phyloP scores from a whole-genome alignment of 2,113 vertebrate genomes.

The Dascyllus trimaculatus region DNA sequence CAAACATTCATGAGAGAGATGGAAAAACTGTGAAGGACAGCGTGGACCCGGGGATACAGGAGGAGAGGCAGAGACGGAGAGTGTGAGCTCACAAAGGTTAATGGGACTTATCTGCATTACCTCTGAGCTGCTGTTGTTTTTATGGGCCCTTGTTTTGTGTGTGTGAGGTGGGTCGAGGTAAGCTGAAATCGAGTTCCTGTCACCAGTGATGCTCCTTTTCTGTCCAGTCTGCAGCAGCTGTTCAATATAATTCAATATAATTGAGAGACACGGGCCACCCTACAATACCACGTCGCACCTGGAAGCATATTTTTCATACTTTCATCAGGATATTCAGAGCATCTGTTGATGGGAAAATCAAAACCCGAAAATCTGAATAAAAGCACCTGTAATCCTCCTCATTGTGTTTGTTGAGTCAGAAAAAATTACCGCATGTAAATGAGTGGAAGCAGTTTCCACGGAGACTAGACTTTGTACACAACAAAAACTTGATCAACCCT shows the following conservation, averaged over 20 bases:
- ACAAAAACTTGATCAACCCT: not conserved
- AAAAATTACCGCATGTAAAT: conserved; percentile 2
- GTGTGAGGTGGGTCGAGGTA: conserved; percentile 37
- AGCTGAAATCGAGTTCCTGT: conserved; percentile 47
- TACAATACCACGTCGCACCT: not conserved
- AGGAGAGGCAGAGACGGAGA: conserved; percentile 28
- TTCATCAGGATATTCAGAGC: not conserved
- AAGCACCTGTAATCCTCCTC: conserved; percentile 5
- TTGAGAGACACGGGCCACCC: not conserved
- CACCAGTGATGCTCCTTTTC: conserved; percentile 15
- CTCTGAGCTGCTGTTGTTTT: conserved; percentile 40
- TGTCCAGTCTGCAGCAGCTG: conserved; percentile 33
- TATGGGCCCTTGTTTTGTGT: conserved; percentile 21
- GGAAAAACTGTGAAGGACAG: conserved; percentile 70
- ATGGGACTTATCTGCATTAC: conserved; percentile 57
- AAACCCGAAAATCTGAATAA: not conserved
- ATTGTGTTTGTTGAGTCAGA: conserved; percentile 3
- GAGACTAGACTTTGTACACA: not conserved
- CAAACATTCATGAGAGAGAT: conserved; percentile 79
- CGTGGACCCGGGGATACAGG: conserved; percentile 48
- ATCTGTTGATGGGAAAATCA: too few relatives aligned
- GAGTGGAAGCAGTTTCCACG: conserved; percentile 10
- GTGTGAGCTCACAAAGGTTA: conserved; percentile 46
- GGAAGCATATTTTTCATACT: not conserved
- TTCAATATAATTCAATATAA: not conserved